Percentiles rank a stretch among this genome's conserved stretches.
Conservation (phyloP, 92 coral and sea anemone species). For the Ricordea florida region DNA sequence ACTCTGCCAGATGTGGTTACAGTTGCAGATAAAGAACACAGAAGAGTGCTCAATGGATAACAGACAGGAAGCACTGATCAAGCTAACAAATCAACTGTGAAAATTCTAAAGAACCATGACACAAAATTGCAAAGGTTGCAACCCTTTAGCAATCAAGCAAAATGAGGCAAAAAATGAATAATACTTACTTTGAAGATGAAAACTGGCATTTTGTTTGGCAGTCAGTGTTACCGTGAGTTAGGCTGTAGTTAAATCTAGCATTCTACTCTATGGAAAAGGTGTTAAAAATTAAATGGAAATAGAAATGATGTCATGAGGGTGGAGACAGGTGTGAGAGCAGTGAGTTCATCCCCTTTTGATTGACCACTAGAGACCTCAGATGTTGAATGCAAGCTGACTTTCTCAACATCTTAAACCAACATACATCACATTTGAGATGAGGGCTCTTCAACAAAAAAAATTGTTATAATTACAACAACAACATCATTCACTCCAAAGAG, state of each 20-base stretch:
- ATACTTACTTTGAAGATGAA: slow-evolving; percentile 74
- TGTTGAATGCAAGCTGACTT: background rate
- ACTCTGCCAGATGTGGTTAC: too few species aligned
- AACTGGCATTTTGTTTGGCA: slow-evolving; percentile 62
- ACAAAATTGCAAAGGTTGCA: slow-evolving; percentile 15
- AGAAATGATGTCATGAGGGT: slow-evolving; percentile 29
- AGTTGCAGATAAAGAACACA: background rate
- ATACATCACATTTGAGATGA: background rate
- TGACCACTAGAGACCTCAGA: slow-evolving; percentile 8
- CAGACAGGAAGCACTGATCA: too few species aligned
- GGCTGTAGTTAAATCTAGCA: background rate
- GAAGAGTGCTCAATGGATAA: background rate
- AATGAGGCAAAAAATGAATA: background rate
- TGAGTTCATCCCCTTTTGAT: slow-evolving; percentile 28
- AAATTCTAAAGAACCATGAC: slow-evolving; percentile 28
- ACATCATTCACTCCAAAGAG: background rate
- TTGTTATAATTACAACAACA: background rate
- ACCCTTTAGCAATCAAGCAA: background rate
- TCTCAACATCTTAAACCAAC: background rate
- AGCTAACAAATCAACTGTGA: slow-evolving; percentile 5
- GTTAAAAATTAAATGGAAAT: slow-evolving; percentile 40
- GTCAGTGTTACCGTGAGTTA: slow-evolving; percentile 1
- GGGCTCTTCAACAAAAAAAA: background rate
- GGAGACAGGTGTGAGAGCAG: slow-evolving; percentile 33
- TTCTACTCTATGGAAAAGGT: background rate